Evolutionary conservation across 2,888 invertebrate species (phyloP).

Genomic region (Chrysopilus asiliformis): DNA sequence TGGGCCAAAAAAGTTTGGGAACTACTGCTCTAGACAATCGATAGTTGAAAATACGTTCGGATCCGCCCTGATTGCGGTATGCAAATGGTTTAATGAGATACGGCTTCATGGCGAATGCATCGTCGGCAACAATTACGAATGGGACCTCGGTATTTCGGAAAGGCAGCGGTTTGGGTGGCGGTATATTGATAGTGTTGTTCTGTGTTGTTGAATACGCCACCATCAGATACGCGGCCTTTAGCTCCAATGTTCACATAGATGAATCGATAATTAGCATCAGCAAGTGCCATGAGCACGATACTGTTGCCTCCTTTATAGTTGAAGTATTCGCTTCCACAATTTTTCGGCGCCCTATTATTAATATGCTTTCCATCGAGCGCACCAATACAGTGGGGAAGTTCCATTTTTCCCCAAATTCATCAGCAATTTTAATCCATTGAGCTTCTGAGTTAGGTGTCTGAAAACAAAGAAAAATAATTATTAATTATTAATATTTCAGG

Average conservation of each 20-base stretch:
- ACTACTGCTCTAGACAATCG: no score
- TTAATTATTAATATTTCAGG: no score
- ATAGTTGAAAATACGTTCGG: conserved; percentile 4
- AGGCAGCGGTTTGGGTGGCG: background rate
- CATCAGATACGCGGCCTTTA: conserved; percentile 6
- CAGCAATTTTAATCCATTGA: background rate
- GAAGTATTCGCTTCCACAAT: conserved; percentile 1
- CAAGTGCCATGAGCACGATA: conserved; percentile 7
- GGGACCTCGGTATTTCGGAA: background rate
- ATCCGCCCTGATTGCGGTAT: background rate
- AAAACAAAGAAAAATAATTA: conserved; percentile 1
- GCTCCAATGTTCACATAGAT: conserved; percentile 5
- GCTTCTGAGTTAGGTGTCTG: background rate
- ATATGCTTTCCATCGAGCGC: conserved; percentile 5
- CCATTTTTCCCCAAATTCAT: conserved; percentile 4
- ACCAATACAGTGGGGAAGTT: no score
- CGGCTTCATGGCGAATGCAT: conserved; percentile 10
- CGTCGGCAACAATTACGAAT: conserved; percentile 6
- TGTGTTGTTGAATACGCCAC: conserved; percentile 10
- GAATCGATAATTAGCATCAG: conserved; percentile 4
- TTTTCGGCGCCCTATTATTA: background rate
- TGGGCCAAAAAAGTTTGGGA: no score
- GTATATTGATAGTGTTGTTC: conserved; percentile 2
- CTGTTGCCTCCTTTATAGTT: conserved; percentile 5
- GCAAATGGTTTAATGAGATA: conserved; percentile 16